Conservation (phyloP, 2,888 invertebrate genomes). For the Drosophila percnosoma region DNA sequence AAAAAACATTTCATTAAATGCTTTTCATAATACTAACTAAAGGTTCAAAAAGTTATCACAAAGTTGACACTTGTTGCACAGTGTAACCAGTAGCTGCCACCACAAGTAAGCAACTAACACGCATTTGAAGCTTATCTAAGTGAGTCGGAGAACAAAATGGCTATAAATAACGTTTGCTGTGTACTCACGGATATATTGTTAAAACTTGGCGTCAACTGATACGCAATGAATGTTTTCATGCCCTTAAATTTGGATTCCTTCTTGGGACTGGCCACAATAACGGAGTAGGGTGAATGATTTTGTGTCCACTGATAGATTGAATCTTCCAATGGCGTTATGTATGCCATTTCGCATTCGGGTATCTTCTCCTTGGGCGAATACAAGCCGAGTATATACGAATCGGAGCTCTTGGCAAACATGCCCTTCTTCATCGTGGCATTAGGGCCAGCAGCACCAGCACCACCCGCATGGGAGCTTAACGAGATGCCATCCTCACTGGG, state of each 20-base stretch:
- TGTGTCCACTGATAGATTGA: conserved; percentile 92
- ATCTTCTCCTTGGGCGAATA: conserved; percentile 88
- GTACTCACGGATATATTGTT: conserved; percentile 93
- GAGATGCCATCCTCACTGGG: conserved; percentile 86
- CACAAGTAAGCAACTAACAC: conserved; percentile 4
- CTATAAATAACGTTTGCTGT: background rate
- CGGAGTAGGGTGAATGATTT: conserved; percentile 90
- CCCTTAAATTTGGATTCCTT: conserved; percentile 99
- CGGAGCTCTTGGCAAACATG: conserved; percentile 95
- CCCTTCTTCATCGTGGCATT: conserved; percentile 88
- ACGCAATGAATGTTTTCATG: conserved; percentile 98
- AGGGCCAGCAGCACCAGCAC: conserved; percentile 40
- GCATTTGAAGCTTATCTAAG: conserved; percentile 10
- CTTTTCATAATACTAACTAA: background rate
- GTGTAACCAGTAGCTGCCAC: conserved; percentile 20
- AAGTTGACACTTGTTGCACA: conserved; percentile 11
- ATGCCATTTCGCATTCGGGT: conserved; percentile 89
- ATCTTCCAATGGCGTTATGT: conserved; percentile 90
- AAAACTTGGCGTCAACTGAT: conserved; percentile 97
- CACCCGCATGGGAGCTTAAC: conserved; percentile 63
- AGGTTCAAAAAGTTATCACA: background rate
- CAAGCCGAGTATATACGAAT: conserved; percentile 94
- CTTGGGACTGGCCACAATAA: conserved; percentile 96
- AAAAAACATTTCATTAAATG: background rate
- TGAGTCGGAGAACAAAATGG: conserved; percentile 2